Conservation (phyloP, 2,888 invertebrate species). For the Apodemia hepburni region DNA sequence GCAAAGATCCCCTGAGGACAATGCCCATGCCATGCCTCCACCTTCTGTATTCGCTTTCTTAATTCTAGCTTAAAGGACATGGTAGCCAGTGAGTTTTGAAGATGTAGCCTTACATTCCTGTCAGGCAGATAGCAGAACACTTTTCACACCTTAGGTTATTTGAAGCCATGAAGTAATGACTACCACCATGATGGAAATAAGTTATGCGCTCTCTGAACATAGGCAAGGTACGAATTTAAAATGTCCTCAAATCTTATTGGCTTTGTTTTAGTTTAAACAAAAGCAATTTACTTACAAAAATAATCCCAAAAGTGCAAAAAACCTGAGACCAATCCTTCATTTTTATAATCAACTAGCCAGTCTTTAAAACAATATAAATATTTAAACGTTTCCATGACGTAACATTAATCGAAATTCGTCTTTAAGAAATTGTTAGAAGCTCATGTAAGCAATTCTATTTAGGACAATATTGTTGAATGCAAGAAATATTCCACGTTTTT, state of each 20-base stretch:
- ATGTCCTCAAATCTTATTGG: background rate
- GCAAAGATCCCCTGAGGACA: no score
- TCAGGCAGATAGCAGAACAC: no score
- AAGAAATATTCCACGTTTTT: conserved; percentile 71
- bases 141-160: background rate
- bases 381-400: background rate
- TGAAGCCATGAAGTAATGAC: background rate
- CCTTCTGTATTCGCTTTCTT: no score
- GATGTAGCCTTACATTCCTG: background rate
- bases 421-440: conserved; percentile 20
- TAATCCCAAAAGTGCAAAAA: conserved; percentile 3
- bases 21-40: no score
- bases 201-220: background rate
- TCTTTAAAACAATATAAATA: conserved; percentile 2
- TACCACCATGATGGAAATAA: background rate
- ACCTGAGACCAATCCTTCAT: background rate
- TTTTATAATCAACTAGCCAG: conserved; percentile 8
- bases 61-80: no score
- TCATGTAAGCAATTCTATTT: conserved; percentile 65
- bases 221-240: background rate
- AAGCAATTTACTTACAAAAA: background rate
- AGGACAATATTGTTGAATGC: conserved; percentile 77
- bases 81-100: no score
- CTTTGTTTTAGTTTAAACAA: background rate
- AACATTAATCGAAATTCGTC: background rate